phyloP scores from a whole-genome alignment of 2,888 invertebrate genomes.

The Odontocerum albicorne region DNA sequence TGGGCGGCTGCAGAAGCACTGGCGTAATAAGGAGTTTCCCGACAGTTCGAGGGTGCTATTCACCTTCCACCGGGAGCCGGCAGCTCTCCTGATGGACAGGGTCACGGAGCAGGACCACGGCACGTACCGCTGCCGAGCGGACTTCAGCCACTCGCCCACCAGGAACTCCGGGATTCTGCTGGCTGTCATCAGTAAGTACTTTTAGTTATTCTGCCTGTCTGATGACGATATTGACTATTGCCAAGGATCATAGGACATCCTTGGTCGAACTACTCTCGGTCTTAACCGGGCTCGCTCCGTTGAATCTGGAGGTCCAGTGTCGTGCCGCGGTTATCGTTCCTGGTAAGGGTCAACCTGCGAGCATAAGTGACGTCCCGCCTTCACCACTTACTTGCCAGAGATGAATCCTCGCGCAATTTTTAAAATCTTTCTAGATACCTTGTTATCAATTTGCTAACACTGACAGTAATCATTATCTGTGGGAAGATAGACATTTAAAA shows the following conservation, averaged over 20 bases:
- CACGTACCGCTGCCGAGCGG: slow-evolving; percentile 61
- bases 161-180: slow-evolving; percentile 59
- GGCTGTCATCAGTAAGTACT: slow-evolving; percentile 53
- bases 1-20: slow-evolving; percentile 46
- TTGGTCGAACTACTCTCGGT: too few species aligned
- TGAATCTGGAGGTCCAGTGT: too few species aligned
- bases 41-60: slow-evolving; percentile 44
- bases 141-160: slow-evolving; percentile 59
- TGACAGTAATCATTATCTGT: background rate
- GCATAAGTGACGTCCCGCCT: too few species aligned
- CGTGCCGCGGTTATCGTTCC: too few species aligned
- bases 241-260: too few species aligned
- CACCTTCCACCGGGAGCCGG: slow-evolving; percentile 44
- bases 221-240: too few species aligned
- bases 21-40: slow-evolving; percentile 50
- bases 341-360: too few species aligned
- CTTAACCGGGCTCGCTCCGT: too few species aligned
- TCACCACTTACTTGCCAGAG: too few species aligned
- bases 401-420: too few species aligned
- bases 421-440: too few species aligned
- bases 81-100: slow-evolving; percentile 44
- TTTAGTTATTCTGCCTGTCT: too few species aligned
- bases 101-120: slow-evolving; percentile 51
- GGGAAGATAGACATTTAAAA: background rate
- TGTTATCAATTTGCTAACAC: background rate